Conservation (phyloP, 2,113 vertebrate genomes). For the Pimephales promelas region DNA sequence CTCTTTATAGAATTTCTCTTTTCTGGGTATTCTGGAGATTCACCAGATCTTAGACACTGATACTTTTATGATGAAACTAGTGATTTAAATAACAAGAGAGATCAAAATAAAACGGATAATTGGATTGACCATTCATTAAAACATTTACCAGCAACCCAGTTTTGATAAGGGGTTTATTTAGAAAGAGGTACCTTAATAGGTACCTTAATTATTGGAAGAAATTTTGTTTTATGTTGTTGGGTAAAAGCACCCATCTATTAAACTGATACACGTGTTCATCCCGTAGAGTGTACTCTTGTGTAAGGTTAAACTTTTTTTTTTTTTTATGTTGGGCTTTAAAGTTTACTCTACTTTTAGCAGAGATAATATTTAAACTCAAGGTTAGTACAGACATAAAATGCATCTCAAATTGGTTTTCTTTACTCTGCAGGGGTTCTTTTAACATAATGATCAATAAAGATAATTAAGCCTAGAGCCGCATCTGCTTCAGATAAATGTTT, state of each 20-base stretch:
- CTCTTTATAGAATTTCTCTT: not conserved
- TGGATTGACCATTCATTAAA: conserved; percentile 40
- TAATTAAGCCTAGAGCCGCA: conserved; percentile 28
- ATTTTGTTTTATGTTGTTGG: not conserved
- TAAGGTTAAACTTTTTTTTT: conserved; percentile 12
- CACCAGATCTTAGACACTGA: not conserved
- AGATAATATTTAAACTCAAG: not conserved
- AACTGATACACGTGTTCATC: conserved; percentile 14
- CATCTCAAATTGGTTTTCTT: not conserved
- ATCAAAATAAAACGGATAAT: not conserved
- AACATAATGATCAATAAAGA: conserved; percentile 35
- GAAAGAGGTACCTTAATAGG: not conserved
- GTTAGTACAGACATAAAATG: not conserved
- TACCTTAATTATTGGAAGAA: not conserved
- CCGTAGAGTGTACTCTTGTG: not conserved
- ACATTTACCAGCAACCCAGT: conserved; percentile 54
- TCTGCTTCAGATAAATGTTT: conserved; percentile 49
- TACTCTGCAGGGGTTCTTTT: conserved; percentile 5
- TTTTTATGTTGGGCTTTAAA: not conserved
- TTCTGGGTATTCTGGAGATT: not conserved
- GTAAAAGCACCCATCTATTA: not conserved
- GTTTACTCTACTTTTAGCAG: not conserved
- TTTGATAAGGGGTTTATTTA: not conserved
- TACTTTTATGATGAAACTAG: not conserved
- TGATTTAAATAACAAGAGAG: not conserved